A percentile compares a stretch with the other conserved stretches of the same genome.
phyloP scores from a whole-genome alignment of 2,113 vertebrate genomes.

The Pteruthius melanotis region DNA sequence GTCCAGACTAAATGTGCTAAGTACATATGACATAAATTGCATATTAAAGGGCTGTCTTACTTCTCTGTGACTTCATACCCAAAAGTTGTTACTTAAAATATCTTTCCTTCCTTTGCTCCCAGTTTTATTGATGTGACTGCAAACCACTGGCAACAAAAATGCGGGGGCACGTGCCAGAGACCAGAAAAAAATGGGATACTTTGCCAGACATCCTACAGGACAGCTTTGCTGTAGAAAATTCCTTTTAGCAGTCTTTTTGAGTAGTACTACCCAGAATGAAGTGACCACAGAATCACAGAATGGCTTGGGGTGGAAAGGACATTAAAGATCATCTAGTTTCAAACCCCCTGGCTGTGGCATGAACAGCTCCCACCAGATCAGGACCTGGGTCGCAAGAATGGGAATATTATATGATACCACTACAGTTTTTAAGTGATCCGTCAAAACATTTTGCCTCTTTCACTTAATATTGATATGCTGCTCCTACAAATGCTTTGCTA shows the following conservation, averaged over 20 bases:
- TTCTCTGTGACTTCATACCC: background rate
- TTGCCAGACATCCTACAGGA: background rate
- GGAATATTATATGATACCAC: background rate
- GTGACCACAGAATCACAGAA: background rate
- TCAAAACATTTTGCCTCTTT: background rate
- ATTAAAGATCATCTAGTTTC: background rate
- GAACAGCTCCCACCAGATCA: background rate
- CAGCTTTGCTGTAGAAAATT: background rate
- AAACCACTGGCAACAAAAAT: background rate
- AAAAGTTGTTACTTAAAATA: background rate
- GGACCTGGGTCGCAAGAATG: background rate
- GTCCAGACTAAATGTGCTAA: background rate
- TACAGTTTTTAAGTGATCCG: background rate
- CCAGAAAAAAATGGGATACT: background rate
- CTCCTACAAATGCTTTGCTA: background rate
- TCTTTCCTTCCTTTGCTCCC: background rate
- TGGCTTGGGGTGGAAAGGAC: background rate
- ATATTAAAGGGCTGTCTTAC: background rate
- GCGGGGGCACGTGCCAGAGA: background rate
- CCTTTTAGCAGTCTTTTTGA: background rate
- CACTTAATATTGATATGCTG: background rate
- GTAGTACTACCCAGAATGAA: background rate
- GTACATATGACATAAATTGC: too few species aligned
- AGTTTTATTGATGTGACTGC: background rate
- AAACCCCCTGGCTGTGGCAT: background rate